Conservation (phyloP, 2,113 vertebrate genomes). For the Pica pica region DNA sequence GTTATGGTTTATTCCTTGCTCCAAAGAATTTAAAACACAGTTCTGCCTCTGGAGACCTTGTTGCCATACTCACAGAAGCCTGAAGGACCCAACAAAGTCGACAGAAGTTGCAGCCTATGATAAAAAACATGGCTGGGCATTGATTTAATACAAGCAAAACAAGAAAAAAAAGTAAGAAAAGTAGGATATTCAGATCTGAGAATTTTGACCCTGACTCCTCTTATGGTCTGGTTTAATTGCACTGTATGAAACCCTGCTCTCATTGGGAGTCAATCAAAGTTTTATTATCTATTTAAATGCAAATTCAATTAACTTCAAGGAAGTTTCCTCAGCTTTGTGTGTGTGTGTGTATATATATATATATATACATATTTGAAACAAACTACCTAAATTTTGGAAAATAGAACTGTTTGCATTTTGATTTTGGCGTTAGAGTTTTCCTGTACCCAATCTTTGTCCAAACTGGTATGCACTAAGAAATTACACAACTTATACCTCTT, state of each 20-base stretch:
- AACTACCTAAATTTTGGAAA: not conserved
- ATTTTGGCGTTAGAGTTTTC: not conserved
- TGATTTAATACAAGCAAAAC: not conserved
- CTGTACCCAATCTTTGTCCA: not conserved
- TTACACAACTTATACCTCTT: not conserved
- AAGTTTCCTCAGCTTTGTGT: not conserved
- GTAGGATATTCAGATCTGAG: not conserved
- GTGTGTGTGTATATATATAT: fast-evolving
- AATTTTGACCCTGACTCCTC: not conserved
- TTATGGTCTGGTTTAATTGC: not conserved
- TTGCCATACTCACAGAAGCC: not conserved
- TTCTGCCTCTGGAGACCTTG: slow-evolving; percentile 4
- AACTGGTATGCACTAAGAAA: not conserved
- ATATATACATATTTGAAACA: not conserved
- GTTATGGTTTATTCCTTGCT: slow-evolving; percentile 23
- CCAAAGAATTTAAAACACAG: slow-evolving; percentile 44
- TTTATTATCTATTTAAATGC: not conserved
- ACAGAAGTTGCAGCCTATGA: not conserved
- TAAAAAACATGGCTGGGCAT: not conserved
- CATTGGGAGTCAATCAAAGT: not conserved
- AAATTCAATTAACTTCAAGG: not conserved
- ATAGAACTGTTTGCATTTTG: not conserved
- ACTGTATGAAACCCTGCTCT: not conserved
- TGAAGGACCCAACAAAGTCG: slow-evolving; percentile 31
- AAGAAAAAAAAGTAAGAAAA: not conserved